Evolutionary conservation across 1,140 invertebrate genomes (phyloP).

Genomic region (Tribolium castaneum): DNA sequence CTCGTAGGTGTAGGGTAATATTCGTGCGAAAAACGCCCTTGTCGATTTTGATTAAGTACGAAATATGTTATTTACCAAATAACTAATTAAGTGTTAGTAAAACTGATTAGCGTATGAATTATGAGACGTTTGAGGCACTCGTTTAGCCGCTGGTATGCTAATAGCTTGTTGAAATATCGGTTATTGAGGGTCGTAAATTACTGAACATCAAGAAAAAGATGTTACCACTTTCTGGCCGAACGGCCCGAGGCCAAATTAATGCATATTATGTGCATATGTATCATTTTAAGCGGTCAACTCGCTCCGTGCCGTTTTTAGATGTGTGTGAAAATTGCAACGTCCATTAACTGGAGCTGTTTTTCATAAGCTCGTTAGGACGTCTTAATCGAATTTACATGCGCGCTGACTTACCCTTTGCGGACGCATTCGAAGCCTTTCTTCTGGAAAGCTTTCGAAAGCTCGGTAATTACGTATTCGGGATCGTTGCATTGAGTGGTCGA

Average conservation of each 20-base stretch:
- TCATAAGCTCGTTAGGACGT: neutral
- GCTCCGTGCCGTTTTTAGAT: conserved; percentile 23
- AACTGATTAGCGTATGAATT: conserved; percentile 55
- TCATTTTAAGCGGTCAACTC: conserved; percentile 35
- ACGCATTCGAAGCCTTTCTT: conserved; percentile 76
- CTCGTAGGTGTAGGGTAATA: conserved; percentile 19
- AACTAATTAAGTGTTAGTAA: conserved; percentile 50
- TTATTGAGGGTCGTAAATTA: conserved; percentile 52
- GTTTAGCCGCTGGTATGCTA: conserved; percentile 47
- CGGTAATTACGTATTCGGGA: conserved; percentile 74
- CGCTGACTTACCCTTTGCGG: conserved; percentile 77
- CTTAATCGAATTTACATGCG: neutral
- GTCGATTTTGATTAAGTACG: conserved; percentile 45
- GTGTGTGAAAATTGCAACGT: conserved; percentile 29
- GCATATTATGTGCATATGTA: conserved; percentile 32
- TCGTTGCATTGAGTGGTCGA: conserved; percentile 75
- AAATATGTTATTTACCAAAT: conserved; percentile 50
- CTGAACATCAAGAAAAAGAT: conserved; percentile 41
- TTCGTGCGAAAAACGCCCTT: neutral
- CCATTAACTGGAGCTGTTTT: conserved; percentile 15
- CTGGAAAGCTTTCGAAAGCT: conserved; percentile 72
- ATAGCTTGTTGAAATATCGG: conserved; percentile 53
- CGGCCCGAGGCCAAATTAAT: conserved; percentile 29
- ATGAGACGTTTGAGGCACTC: conserved; percentile 46
- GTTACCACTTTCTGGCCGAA: conserved; percentile 27